phyloP scores from a whole-genome alignment of 1,140 invertebrate genomes.

The Anastrepha ludens region DNA sequence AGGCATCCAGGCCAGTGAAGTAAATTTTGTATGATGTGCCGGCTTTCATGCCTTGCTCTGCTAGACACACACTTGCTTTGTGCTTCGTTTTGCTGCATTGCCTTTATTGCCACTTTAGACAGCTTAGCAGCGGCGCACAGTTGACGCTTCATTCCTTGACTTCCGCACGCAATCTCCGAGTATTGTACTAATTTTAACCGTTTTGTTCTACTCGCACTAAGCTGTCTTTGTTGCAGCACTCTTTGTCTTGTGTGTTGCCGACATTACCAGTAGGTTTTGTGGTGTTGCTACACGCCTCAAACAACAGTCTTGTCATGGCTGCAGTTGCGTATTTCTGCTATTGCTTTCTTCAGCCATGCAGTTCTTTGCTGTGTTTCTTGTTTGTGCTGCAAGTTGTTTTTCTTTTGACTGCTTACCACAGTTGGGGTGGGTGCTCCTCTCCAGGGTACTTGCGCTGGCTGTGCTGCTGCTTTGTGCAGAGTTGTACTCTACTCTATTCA shows the following conservation, averaged over 20 bases:
- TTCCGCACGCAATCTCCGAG: not conserved
- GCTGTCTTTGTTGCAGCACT: not conserved
- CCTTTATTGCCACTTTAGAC: slow-evolving; percentile 2
- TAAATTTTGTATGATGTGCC: not conserved
- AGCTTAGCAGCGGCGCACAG: not conserved
- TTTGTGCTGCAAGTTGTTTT: slow-evolving; percentile 1
- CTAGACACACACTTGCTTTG: not conserved
- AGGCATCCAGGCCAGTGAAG: not conserved
- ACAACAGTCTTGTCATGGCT: slow-evolving; percentile 3
- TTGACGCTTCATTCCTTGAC: not conserved
- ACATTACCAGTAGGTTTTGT: slow-evolving; percentile 12
- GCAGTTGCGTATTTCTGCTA: not conserved
- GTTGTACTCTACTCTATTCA: not conserved
- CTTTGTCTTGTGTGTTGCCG: not conserved
- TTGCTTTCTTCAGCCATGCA: not conserved
- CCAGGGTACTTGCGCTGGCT: not conserved
- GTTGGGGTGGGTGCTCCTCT: not conserved
- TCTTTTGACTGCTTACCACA: not conserved
- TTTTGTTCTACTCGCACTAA: not conserved
- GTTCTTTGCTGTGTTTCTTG: not conserved
- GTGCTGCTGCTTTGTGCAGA: not conserved
- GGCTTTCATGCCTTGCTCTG: not conserved
- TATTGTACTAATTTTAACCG: not conserved
- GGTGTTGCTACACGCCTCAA: not conserved
- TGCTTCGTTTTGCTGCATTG: not conserved